Evolutionary conservation across 1,140 invertebrate species (phyloP).

Genomic region (Euwallacea similis): DNA sequence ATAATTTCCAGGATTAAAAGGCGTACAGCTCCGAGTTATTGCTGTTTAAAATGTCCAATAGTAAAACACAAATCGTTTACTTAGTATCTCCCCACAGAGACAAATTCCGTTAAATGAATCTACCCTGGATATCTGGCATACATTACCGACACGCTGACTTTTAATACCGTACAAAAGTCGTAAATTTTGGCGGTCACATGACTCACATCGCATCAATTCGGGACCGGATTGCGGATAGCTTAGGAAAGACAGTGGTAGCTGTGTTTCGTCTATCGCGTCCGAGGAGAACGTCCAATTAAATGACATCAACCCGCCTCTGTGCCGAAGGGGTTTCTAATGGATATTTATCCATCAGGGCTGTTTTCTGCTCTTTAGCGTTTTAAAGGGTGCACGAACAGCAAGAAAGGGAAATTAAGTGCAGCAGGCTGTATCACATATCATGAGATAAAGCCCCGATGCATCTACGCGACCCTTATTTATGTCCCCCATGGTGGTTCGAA

Average conservation of each 20-base stretch:
- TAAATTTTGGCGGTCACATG: conserved; percentile 32
- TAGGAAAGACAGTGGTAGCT: neutral
- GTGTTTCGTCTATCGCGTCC: neutral
- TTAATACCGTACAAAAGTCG: conserved; percentile 30
- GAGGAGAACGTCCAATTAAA: neutral
- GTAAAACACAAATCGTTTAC: no score
- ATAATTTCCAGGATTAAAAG: no score
- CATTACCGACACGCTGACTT: conserved; percentile 30
- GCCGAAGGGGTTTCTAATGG: conserved; percentile 19
- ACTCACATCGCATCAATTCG: conserved; percentile 17
- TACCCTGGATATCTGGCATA: conserved; percentile 32
- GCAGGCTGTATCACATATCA: conserved; percentile 28
- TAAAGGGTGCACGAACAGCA: conserved; percentile 27
- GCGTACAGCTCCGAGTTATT: no score
- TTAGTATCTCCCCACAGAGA: neutral
- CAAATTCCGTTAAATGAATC: neutral
- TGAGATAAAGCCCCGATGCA: conserved; percentile 27
- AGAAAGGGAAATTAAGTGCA: conserved; percentile 33
- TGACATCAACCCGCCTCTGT: neutral
- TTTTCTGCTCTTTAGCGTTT: conserved; percentile 32
- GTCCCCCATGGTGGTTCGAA: neutral
- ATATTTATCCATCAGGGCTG: conserved; percentile 28
- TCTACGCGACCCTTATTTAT: conserved; percentile 1
- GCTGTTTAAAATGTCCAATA: no score
- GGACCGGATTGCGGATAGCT: conserved; percentile 1